Conservation (phyloP, 2,113 vertebrate species). For the Numenius arquata region DNA sequence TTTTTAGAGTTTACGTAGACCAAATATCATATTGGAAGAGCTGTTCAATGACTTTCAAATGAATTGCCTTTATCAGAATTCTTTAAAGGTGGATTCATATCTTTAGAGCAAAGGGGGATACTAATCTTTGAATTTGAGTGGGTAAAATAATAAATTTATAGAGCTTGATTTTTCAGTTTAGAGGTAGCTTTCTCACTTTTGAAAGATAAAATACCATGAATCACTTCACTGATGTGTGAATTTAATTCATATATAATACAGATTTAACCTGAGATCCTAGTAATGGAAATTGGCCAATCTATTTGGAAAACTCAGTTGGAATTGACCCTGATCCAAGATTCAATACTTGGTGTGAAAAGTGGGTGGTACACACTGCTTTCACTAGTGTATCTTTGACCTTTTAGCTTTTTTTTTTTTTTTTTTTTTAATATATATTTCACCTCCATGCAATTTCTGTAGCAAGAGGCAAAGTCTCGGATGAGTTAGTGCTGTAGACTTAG, state of each 20-base stretch:
- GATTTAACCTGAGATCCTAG: neutral
- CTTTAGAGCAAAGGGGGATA: neutral
- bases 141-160: neutral
- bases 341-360: neutral
- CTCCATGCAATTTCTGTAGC: neutral
- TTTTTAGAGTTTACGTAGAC: neutral
- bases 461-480: neutral
- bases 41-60: neutral
- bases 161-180: neutral
- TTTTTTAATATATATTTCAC: neutral
- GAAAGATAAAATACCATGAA: neutral
- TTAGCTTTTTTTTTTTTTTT: neutral
- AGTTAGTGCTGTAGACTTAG: neutral
- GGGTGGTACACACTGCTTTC: accelerated
- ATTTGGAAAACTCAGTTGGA: neutral
- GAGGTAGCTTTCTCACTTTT: neutral
- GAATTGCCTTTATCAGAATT: neutral
- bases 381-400: neutral
- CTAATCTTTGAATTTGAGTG: neutral
- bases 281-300: neutral
- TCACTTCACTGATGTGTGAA: neutral
- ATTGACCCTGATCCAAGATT: neutral
- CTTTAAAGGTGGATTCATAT: neutral
- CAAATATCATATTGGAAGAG: neutral
- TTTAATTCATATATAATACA: neutral